These are phyloP conservation scores for Hydrolagus affinis DNA, from an alignment of 2,113 vertebrate species.

Conservation along the genomic window DNA sequence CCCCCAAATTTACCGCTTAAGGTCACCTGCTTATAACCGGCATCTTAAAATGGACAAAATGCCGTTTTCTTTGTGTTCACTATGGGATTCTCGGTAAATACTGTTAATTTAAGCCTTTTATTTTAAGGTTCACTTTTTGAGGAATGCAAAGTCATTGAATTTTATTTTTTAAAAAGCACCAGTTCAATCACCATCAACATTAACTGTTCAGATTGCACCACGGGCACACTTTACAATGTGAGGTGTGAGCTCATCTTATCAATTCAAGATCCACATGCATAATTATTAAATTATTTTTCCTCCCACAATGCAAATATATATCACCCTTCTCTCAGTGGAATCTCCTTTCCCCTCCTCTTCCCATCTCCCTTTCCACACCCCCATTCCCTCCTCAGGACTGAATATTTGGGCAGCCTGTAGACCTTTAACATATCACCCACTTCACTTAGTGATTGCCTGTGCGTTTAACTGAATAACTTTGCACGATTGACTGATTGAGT, in stretches of 20 bases:
- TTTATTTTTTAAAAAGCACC: neutral
- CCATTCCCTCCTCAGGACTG: no score
- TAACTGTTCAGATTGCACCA: conserved; percentile 15
- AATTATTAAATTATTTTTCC: neutral
- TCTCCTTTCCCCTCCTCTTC: neutral
- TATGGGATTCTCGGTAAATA: neutral
- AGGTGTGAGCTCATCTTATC: neutral
- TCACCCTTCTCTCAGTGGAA: neutral
- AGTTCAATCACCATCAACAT: neutral
- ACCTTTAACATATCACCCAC: neutral
- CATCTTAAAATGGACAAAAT: conserved; percentile 9
- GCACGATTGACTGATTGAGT: neutral
- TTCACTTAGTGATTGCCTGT: neutral
- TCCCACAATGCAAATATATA: no score
- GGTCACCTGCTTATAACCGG: neutral
- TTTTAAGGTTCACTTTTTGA: neutral
- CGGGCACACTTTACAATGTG: neutral
- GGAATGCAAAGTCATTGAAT: neutral
- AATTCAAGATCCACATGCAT: neutral
- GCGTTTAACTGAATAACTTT: neutral
- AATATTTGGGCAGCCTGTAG: neutral
- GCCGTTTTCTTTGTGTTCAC: neutral
- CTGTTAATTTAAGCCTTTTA: neutral
- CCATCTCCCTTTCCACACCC: no score
- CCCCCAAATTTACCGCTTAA: neutral